Base-by-base conservation (phyloP, 2,113 vertebrate genomes). In the Megaceryle maxima region DNA sequence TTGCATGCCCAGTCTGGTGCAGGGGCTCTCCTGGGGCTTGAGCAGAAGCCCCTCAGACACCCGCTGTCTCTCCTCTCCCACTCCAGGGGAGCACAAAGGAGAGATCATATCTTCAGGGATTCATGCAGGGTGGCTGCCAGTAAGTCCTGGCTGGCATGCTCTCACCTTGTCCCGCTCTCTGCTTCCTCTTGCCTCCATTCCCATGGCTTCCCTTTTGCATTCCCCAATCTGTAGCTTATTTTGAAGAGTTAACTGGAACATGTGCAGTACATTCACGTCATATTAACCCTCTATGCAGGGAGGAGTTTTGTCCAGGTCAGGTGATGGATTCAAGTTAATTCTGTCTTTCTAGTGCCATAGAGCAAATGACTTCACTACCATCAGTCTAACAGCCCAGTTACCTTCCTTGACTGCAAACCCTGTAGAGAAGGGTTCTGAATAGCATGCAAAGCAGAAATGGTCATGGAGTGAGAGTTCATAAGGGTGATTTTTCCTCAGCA, bases 91-190 rank as follows among this genome's bases (percentile, higher is more conserved):
- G 4, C 31, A 70, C 19, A 51, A 56, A 35, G 68, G 31, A 72
- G 50, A 51, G 1, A 17, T 29, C 2, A 1, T 25, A 55, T 10
- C 9, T 13, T 51, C 29, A 51, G 28, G 39, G 25, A 22, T 35
- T 60, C 1, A 0, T 0, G 0, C 9, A 16, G 62, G 14, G 28
- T 12, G 5, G 17, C 26, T 56, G 22, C 14, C 1, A 0, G 5
- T 72, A 46, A 70, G 43, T 5, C 10, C 13, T 16, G 8, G 10
- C 46, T 13, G 18, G 16, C 31, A 24, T 6, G 14, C 16, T 77
- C 72, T 73, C 19, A 48, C 28, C 26, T 75, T 64, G 33, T 22
- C 4, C 11, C 2, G 4, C n/a, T 35, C 33, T 31, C 22, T 72
- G 26, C 13, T 73, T 66, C 28, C 16, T 63, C 44, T 66, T 82